Conservation (phyloP, 2,113 vertebrate species). For the Casuarius casuarius region DNA sequence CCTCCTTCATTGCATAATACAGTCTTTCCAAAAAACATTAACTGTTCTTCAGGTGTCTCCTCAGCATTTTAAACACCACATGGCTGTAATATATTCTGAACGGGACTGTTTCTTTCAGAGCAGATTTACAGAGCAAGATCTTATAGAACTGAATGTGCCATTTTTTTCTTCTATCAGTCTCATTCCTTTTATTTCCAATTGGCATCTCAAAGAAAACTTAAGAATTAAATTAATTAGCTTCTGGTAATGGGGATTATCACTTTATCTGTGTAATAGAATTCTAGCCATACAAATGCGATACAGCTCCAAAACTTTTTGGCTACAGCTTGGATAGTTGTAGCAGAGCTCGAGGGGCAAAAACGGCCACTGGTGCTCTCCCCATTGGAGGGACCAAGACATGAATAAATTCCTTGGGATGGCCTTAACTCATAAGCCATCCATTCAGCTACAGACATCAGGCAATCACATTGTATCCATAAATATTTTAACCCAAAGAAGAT, state of each 20-base stretch:
- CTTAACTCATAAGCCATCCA: neutral
- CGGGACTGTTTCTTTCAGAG: neutral
- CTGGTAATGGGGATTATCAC: constrained; percentile 4
- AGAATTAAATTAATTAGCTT: constrained; percentile 43
- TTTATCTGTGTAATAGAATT: neutral
- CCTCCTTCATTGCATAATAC: neutral
- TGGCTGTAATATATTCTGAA: constrained; percentile 7
- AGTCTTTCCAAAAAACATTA: neutral
- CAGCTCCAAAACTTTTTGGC: neutral
- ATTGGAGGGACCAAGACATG: neutral
- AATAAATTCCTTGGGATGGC: neutral
- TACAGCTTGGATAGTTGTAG: neutral
- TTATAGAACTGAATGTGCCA: neutral
- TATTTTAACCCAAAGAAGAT: neutral
- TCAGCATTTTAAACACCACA: constrained; percentile 7
- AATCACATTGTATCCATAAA: neutral
- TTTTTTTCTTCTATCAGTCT: neutral
- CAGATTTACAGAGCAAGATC: neutral
- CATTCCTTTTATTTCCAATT: constrained; percentile 33
- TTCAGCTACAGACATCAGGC: neutral
- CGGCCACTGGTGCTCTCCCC: neutral
- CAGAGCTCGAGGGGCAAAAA: constrained; percentile 34
- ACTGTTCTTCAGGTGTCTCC: neutral
- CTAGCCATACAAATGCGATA: neutral
- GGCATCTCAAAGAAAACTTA: constrained; percentile 14